Evolutionary conservation across 2,113 vertebrate species (phyloP), one percentile per base, ranked within the genome.

Genomic region (Hemiscyllium ocellatum): DNA sequence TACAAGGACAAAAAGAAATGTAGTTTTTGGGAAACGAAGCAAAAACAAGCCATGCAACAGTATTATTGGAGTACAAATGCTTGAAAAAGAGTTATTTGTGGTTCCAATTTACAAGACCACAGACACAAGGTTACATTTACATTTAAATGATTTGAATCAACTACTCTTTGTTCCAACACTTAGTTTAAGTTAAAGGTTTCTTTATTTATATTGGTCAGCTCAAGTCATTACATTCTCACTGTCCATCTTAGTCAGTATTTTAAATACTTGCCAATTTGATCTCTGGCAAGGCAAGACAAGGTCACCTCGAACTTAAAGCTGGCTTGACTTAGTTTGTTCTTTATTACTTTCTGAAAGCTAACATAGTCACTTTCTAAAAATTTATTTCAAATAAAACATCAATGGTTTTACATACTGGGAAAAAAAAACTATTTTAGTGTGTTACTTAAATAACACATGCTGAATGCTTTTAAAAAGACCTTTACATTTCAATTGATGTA

Each of bases 111-210:
- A 24, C 68, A 33, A 72, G n/a, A 70, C n/a, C 68, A 50, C 22
- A 26, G 68, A 50, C 37, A 95, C 37, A 95, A 95, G 50, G 68
- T 72, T 50, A 24, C 65, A 70, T 95, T 95, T 50, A 95, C 69
- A 95, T 76, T 76, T 95, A 72, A 72, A 52, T 95, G 69, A 76
- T 72, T 72, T 95, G 94, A 70, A 95, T 72, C 69, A 72, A 26
- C 4, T 5, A 17, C 10, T 70, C 42, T 72, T 33, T 72, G 37
- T 72, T 52, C 42, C 68, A 70, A 76, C 37, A 69, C 4, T 72
- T 72, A 70, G 66, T 37, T 42, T 37, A 94, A 94, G 68, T 29
- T 70, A 42, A 29, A 72, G 50, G 22, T 13, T 22, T 26, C 66
- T 95, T 95, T 95, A 24, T 95, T 95, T 95, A 52, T 72, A 72